phyloP scores from a whole-genome alignment of 2,888 invertebrate species.

The Frankliniella fusca region DNA sequence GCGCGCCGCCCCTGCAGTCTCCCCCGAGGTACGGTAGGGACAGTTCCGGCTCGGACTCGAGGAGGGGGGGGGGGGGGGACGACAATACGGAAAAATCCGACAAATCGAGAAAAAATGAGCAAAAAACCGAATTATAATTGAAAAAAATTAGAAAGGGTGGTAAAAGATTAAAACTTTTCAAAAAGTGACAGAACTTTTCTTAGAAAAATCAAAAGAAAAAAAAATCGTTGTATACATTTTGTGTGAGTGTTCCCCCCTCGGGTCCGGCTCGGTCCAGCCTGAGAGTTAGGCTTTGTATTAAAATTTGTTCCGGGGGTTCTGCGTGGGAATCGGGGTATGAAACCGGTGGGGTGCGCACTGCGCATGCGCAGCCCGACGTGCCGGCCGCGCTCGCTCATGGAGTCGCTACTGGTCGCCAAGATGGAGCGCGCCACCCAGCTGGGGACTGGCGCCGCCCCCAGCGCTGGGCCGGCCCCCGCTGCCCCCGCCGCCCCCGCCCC shows the following conservation, averaged over 20 bases:
- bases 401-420: constrained; percentile 72
- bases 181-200: no score
- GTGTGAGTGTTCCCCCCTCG: no score
- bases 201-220: no score
- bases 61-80: no score
- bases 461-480: constrained; percentile 48
- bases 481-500: constrained; percentile 37
- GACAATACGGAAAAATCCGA: no score
- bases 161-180: no score
- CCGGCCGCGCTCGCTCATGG: constrained; percentile 75
- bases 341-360: background rate
- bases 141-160: no score
- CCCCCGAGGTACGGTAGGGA: background rate
- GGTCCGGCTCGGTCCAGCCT: no score
- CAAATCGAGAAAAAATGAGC: no score
- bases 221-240: no score
- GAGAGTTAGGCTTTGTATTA: background rate
- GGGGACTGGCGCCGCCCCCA: constrained; percentile 37
- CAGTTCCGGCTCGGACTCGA: no score
- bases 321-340: background rate
- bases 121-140: no score
- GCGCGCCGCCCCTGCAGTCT: background rate
- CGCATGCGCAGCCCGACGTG: constrained; percentile 41
- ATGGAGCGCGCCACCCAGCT: constrained; percentile 63
- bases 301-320: background rate